Evolutionary conservation across 37 sponge, comb jelly and placozoan genomes (phyloP), one percentile per base, ranked within the genome.

Genomic region (Cladorhizidae sp.): DNA sequence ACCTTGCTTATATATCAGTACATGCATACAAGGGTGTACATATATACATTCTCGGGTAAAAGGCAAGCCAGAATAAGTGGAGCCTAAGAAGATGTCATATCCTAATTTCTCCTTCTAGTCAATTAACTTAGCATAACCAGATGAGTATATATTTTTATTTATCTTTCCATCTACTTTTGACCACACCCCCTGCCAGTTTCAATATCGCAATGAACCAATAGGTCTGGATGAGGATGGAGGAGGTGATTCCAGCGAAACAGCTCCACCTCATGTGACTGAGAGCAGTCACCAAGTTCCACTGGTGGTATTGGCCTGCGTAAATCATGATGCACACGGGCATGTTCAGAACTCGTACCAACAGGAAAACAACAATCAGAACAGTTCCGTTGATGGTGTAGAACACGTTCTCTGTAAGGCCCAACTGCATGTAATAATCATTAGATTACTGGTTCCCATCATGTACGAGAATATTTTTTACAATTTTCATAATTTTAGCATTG

Each of bases 241-340:
- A 17, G 17, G 20, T 11, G 42, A 57, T 76, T 42, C n/a, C 54
- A 8, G 54, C 12, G 20, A 61, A 59, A 25, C 83, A 82, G 45
- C 51, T 26, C 26, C 50, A 43, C 63, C 26, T n/a, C 63, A 82
- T 26, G 64, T n/a, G 11, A 17, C 21, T 35, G 2, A 82, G 64
- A 12, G 83, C 64, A 1, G 41, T 0, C 33, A 42, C 18, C 5
- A 82, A n/a, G 62, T 73, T 49, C 83, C 83, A 82, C 45, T 51
- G 15, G 62, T 74, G 74, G 65, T 74, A 74, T 38, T 82, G 83
- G 22, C 65, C 83, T 43, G 83, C 32, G 65, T 82, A 82, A 54
- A 74, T 23, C 39, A 82, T 21, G 54, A 82, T 43, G 3, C 43
- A 31, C 20, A 82, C 2, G 37, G 83, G 83, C 25, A 25, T 42